Evolutionary conservation across 64 coral and sea anemone genomes (phyloP).

Genomic region (Exaiptasia diaphana): DNA sequence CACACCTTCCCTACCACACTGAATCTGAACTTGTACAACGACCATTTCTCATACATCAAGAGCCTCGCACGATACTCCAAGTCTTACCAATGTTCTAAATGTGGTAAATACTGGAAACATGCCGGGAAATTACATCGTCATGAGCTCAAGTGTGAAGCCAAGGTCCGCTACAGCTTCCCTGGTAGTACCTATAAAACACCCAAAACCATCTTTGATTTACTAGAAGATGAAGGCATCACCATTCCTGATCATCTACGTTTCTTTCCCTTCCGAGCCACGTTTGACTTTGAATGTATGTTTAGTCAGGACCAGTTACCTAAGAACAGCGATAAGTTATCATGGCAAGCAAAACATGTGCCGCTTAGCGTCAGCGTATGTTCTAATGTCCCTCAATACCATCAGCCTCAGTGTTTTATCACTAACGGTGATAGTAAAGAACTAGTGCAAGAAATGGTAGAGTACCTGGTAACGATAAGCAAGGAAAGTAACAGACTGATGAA

Average conservation of each 20-base stretch:
- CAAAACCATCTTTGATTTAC: background rate
- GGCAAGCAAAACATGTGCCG: conserved; percentile 13
- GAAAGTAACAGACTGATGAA: conserved; percentile 4
- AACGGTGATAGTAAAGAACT: background rate
- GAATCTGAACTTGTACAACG: conserved; percentile 43
- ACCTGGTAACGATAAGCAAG: conserved; percentile 42
- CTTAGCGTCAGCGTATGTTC: conserved; percentile 5
- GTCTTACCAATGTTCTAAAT: conserved; percentile 38
- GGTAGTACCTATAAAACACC: conserved; percentile 5
- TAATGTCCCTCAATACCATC: background rate
- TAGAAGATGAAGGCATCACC: conserved; percentile 16
- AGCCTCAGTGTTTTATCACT: background rate
- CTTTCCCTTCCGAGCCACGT: conserved; percentile 28
- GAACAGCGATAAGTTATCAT: background rate
- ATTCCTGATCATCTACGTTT: background rate
- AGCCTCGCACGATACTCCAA: conserved; percentile 31
- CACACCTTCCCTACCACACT: conserved; percentile 1
- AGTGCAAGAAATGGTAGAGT: conserved; percentile 13
- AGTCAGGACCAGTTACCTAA: background rate
- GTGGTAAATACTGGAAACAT: conserved; percentile 57
- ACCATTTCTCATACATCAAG: conserved; percentile 59
- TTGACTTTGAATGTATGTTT: conserved; percentile 26
- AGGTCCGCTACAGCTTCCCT: background rate
- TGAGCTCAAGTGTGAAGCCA: background rate
- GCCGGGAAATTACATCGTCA: background rate